A percentile compares a stretch with the other conserved stretches of the same genome.
Conservation (phyloP, 2,888 invertebrate genomes). For the Drosophila fulvimacula region DNA sequence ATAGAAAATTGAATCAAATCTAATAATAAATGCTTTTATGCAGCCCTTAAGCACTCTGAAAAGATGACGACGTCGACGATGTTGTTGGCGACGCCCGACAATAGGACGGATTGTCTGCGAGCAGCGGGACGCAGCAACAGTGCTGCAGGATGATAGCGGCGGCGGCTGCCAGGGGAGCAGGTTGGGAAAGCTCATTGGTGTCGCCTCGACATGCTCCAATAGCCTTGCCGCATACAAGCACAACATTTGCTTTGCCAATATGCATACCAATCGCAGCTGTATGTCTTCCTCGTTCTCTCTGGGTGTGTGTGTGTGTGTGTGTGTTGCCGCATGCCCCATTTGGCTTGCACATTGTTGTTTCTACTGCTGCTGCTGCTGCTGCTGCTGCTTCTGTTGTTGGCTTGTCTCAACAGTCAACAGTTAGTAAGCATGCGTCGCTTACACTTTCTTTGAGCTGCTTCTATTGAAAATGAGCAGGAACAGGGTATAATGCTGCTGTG, state of each 20-base stretch:
- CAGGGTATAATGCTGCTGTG: neutral
- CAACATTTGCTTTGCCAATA: slow-evolving; percentile 64
- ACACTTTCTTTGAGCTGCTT: slow-evolving; percentile 18
- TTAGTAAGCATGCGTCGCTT: slow-evolving; percentile 47
- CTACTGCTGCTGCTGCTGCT: neutral
- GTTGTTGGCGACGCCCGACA: slow-evolving; percentile 40
- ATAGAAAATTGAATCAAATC: slow-evolving; percentile 80
- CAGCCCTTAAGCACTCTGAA: slow-evolving; percentile 79
- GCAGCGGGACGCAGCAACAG: slow-evolving; percentile 32
- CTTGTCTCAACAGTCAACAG: slow-evolving; percentile 29
- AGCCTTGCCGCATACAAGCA: slow-evolving; percentile 50
- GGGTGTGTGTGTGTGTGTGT: slow-evolving; percentile 17
- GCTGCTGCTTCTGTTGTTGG: slow-evolving; percentile 11
- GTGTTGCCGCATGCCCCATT: slow-evolving; percentile 57
- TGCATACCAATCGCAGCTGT: slow-evolving; percentile 46
- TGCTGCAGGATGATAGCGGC: slow-evolving; percentile 8
- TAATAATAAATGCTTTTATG: slow-evolving; percentile 80
- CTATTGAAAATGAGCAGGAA: neutral
- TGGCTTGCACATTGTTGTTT: slow-evolving; percentile 45
- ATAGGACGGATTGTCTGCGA: slow-evolving; percentile 17
- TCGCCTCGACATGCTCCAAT: slow-evolving; percentile 68
- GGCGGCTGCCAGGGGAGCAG: neutral
- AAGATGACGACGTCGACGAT: slow-evolving; percentile 66
- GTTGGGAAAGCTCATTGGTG: slow-evolving; percentile 60
- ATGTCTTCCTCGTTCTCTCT: slow-evolving; percentile 13